Evolutionary conservation across 2,113 vertebrate genomes (phyloP).

Genomic region (Murina feae): DNA sequence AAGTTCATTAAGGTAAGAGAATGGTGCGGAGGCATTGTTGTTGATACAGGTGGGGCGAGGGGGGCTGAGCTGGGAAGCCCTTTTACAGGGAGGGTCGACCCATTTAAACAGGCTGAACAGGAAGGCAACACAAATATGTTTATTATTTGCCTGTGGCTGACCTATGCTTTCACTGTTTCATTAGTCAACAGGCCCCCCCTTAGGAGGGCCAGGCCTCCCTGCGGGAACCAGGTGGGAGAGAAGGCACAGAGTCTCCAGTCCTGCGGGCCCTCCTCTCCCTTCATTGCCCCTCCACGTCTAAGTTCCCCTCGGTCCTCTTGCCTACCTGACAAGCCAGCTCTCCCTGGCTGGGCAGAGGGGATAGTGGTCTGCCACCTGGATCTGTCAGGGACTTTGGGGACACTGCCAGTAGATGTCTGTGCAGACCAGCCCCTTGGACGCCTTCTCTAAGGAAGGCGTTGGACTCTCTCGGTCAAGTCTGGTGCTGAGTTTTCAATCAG

Average conservation of each 20-base stretch:
- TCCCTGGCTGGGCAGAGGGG: neutral
- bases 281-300: neutral
- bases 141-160: constrained; percentile 63
- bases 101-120: constrained; percentile 58
- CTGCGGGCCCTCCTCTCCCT: neutral
- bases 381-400: neutral
- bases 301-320: neutral
- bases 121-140: constrained; percentile 25
- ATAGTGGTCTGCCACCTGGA: neutral
- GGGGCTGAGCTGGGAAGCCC: constrained; percentile 54
- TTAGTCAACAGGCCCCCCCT: constrained; percentile 40
- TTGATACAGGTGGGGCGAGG: constrained; percentile 82
- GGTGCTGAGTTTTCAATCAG: neutral
- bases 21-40: constrained; percentile 80
- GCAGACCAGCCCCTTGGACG: neutral
- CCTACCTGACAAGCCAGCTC: neutral
- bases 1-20: constrained; percentile 88
- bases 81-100: constrained; percentile 53
- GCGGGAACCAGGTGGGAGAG: constrained; percentile 41
- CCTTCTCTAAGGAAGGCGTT: neutral
- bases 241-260: neutral
- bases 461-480: neutral
- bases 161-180: constrained; percentile 24
- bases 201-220: neutral
- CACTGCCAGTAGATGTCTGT: neutral